A percentile compares a stretch with the other conserved stretches of the same genome.
These are phyloP conservation scores for Drosophila littoralis DNA, from an alignment of 1,140 invertebrate genomes.

Conservation along the genomic window DNA sequence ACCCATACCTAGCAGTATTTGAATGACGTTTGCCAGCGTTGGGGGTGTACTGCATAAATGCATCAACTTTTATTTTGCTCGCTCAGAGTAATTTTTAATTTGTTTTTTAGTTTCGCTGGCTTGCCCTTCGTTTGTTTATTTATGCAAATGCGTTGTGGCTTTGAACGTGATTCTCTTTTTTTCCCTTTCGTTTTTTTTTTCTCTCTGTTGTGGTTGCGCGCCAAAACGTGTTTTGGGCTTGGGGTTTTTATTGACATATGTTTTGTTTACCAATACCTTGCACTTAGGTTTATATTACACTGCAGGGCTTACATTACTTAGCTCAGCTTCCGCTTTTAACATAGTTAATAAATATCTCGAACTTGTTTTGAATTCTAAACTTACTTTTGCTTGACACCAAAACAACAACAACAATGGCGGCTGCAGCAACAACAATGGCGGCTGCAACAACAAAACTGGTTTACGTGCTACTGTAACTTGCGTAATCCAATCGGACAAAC, in stretches of 20 bases:
- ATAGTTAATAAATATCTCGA: constrained; percentile 55
- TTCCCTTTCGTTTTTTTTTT: constrained; percentile 18
- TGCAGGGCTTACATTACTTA: constrained; percentile 29
- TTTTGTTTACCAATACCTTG: constrained; percentile 24
- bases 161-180: constrained; percentile 26
- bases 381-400: constrained; percentile 70
- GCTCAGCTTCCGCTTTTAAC: constrained; percentile 65
- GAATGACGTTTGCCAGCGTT: constrained; percentile 39
- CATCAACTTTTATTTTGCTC: constrained; percentile 2
- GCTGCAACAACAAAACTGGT: constrained; percentile 57
- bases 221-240: constrained; percentile 35
- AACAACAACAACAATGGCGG: constrained; percentile 38
- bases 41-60: constrained; percentile 21
- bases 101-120: neutral
- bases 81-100: neutral
- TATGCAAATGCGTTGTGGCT: constrained; percentile 34
- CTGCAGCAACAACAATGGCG: constrained; percentile 23
- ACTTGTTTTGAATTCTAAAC: constrained; percentile 46
- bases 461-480: constrained; percentile 54
- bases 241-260: constrained; percentile 6
- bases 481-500: constrained; percentile 65
- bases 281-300: constrained; percentile 26
- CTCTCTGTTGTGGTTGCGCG: constrained; percentile 23
- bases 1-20: constrained; percentile 34
- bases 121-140: constrained; percentile 33